phyloP scores from a whole-genome alignment of 2,797 vertebrate species.

The Australoheros facetus region DNA sequence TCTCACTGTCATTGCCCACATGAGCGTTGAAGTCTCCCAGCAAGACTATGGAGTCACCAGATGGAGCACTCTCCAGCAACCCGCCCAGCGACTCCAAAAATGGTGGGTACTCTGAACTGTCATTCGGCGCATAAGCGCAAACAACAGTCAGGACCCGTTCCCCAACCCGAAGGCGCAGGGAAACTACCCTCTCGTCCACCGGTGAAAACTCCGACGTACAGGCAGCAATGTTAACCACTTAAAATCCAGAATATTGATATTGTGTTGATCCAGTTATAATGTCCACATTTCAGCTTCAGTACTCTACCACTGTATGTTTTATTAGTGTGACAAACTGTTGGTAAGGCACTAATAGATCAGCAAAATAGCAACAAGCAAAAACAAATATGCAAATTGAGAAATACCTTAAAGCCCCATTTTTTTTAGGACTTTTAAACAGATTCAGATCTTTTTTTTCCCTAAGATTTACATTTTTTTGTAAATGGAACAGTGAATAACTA shows the following conservation, averaged over 20 bases:
- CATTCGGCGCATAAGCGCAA: no score
- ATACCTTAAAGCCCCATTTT: not conserved
- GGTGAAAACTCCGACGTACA: no score
- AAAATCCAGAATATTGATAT: not conserved
- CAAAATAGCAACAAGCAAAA: not conserved
- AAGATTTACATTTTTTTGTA: not conserved
- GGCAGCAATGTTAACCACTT: not conserved
- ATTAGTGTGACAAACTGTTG: not conserved
- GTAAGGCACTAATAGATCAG: not conserved
- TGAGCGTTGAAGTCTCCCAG: no score
- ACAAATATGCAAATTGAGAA: not conserved
- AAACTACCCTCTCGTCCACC: no score
- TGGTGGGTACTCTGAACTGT: no score
- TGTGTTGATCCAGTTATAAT: not conserved
- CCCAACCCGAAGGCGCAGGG: no score
- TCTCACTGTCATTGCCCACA: no score
- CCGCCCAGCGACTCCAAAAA: no score
- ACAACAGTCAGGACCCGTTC: no score
- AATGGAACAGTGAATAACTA: not conserved
- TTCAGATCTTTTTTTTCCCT: not conserved
- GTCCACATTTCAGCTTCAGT: not conserved
- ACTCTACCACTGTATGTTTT: not conserved
- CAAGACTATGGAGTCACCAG: no score
- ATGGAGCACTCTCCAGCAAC: no score
- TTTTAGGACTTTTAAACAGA: not conserved